Conservation (phyloP, 2,797 vertebrate genomes). For the Syngnathus rostellatus region DNA sequence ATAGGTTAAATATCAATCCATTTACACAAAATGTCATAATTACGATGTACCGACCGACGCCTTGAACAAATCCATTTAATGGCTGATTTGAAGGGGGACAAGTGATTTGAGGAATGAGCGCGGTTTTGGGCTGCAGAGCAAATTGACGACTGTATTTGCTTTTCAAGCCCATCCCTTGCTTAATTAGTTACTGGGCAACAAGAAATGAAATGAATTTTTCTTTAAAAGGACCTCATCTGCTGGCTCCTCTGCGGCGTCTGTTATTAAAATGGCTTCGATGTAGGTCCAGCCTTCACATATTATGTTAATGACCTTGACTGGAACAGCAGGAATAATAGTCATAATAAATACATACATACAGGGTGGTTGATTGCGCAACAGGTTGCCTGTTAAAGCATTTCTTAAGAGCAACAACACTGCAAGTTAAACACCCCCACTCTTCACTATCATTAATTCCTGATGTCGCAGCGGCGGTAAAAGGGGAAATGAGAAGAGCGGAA, state of each 20-base stretch:
- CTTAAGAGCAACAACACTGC: background rate
- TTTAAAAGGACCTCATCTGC: background rate
- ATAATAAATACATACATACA: background rate
- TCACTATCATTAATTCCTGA: background rate
- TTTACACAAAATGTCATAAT: too few species aligned
- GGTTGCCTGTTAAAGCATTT: background rate
- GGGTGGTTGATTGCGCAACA: background rate
- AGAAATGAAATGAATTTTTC: background rate
- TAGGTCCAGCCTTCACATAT: background rate
- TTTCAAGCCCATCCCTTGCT: background rate
- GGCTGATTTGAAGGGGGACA: too few species aligned
- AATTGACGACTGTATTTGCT: too few species aligned
- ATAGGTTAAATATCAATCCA: too few species aligned
- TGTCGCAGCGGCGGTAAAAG: conserved; percentile 14
- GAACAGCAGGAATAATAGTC: background rate
- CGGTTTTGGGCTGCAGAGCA: too few species aligned
- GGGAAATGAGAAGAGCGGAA: conserved; percentile 18
- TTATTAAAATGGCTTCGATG: background rate
- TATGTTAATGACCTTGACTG: background rate
- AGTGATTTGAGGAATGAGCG: too few species aligned
- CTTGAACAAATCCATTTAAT: too few species aligned
- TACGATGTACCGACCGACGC: too few species aligned
- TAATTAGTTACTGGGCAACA: background rate
- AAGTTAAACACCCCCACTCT: conserved; percentile 27
- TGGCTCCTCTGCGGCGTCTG: background rate